phyloP scores from a whole-genome alignment of 2,888 invertebrate genomes.

The Lamellibrachia columna region DNA sequence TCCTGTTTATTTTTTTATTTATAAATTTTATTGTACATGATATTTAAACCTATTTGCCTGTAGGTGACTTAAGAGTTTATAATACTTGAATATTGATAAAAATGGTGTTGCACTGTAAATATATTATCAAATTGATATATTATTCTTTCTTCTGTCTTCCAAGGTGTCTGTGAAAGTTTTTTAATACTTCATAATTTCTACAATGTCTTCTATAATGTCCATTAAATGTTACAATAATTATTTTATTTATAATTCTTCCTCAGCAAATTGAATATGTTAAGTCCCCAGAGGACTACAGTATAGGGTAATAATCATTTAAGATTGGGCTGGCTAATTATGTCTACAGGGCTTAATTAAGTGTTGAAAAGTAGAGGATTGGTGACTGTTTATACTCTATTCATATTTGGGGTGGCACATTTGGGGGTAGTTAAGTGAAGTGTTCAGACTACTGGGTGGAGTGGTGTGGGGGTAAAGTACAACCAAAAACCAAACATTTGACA shows the following conservation, averaged over 20 bases:
- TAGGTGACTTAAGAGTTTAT: no score
- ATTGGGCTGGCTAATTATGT: neutral
- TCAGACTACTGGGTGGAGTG: neutral
- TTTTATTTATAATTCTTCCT: neutral
- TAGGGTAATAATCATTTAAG: neutral
- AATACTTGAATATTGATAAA: no score
- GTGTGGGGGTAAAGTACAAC: neutral
- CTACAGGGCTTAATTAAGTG: neutral
- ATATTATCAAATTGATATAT: neutral
- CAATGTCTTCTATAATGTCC: no score
- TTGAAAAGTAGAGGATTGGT: neutral
- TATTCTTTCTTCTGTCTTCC: neutral
- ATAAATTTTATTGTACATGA: neutral
- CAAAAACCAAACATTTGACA: no score
- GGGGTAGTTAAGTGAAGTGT: neutral
- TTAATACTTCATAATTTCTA: neutral
- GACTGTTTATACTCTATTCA: neutral
- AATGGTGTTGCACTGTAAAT: no score
- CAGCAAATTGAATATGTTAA: neutral
- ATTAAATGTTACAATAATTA: neutral
- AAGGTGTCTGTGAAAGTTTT: neutral
- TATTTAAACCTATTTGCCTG: no score
- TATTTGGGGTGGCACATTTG: neutral
- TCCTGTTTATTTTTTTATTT: neutral
- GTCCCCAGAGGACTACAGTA: neutral